Evolutionary conservation across 92 coral and sea anemone genomes (phyloP).

Genomic region (Porites rus): DNA sequence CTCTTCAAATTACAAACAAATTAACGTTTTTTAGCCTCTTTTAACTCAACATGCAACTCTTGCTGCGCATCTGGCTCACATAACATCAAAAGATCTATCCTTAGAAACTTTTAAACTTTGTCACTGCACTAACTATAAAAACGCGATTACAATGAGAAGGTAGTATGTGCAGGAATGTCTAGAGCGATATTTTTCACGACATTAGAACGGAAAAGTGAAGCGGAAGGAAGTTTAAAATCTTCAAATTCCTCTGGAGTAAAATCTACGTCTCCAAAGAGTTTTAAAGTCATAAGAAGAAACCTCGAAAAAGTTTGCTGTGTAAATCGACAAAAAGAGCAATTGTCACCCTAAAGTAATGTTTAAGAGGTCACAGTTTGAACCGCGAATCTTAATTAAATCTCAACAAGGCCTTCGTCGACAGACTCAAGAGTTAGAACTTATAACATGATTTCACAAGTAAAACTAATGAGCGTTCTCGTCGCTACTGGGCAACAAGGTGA

Average conservation of each 20-base stretch:
- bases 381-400: too few species aligned
- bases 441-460: too few species aligned
- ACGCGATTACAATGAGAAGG: background rate
- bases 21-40: conserved; percentile 12
- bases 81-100: background rate
- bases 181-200: background rate
- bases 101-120: background rate
- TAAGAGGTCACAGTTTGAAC: too few species aligned
- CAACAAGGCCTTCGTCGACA: too few species aligned
- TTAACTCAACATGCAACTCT: background rate
- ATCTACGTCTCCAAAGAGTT: background rate
- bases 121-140: background rate
- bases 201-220: conserved; percentile 12
- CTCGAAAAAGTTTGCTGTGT: background rate
- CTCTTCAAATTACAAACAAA: conserved; percentile 54
- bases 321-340: background rate
- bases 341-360: too few species aligned
- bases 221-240: conserved; percentile 23
- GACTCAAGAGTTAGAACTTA: too few species aligned
- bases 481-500: too few species aligned
- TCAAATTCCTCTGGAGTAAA: conserved; percentile 2
- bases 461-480: too few species aligned
- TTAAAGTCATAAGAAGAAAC: background rate
- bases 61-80: background rate
- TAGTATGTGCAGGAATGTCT: background rate